Conservation (phyloP, 1,140 invertebrate species). For the Polypedilum pembai region DNA sequence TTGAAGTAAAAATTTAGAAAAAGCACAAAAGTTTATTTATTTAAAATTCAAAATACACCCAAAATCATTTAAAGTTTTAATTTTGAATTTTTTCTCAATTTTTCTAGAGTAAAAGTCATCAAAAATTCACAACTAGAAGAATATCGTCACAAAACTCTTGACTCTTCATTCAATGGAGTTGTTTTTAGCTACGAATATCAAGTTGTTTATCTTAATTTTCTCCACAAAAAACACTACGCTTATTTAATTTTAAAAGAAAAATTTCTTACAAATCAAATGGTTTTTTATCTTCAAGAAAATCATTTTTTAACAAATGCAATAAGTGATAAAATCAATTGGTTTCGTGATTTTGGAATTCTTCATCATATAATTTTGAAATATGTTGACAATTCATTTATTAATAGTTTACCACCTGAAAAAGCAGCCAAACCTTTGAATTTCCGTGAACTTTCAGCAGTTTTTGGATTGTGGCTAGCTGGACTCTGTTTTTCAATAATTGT, state of each 20-base stretch:
- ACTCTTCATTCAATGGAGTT: neutral
- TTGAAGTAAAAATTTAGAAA: too few species aligned
- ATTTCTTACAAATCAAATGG: neutral
- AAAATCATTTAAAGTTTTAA: too few species aligned
- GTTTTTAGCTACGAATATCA: neutral
- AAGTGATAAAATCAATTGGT: neutral
- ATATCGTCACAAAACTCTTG: neutral
- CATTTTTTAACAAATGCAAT: neutral
- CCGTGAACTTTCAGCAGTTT: neutral
- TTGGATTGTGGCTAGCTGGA: neutral
- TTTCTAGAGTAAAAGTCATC: slow-evolving; percentile 5
- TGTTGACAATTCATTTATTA: neutral
- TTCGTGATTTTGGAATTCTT: neutral
- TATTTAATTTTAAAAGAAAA: neutral
- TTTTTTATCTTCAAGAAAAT: slow-evolving; percentile 14
- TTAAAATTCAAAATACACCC: too few species aligned
- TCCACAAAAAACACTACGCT: neutral
- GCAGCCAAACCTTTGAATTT: neutral
- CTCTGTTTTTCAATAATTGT: neutral
- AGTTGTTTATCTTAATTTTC: neutral
- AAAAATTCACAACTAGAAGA: neutral
- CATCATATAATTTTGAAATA: neutral
- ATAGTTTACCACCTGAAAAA: neutral
- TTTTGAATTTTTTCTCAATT: neutral
- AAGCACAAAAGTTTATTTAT: too few species aligned